These are phyloP conservation scores for Astyanax mexicanus DNA, from an alignment of 2,797 vertebrate genomes.

Conservation along the genomic window DNA sequence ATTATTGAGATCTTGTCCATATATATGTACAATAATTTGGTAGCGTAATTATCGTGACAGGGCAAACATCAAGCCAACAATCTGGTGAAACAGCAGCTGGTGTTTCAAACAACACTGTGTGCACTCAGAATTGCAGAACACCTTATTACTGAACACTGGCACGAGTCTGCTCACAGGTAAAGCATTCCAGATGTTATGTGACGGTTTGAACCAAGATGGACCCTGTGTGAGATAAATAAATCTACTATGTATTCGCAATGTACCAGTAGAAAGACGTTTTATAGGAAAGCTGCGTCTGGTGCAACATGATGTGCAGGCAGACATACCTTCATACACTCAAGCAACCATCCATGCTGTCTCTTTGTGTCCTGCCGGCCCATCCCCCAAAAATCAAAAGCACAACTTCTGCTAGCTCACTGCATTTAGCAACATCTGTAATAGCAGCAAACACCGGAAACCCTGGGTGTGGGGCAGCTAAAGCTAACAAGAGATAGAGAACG, in stretches of 20 bases:
- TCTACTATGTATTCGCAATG: too few relatives aligned
- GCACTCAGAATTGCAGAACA: too few relatives aligned
- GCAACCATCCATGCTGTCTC: constrained; percentile 19
- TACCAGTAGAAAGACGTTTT: neutral
- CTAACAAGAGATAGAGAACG: neutral
- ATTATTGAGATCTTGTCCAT: too few relatives aligned
- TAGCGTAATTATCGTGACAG: too few relatives aligned
- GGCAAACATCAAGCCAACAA: too few relatives aligned
- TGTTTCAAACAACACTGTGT: too few relatives aligned
- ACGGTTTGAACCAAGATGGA: neutral
- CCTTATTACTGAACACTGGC: neutral
- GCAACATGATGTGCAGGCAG: neutral
- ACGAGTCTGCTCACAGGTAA: neutral
- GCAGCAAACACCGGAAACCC: constrained; percentile 35
- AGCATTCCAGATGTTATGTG: constrained; percentile 14
- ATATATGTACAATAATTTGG: too few relatives aligned
- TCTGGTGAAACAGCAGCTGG: too few relatives aligned
- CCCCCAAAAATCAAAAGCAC: constrained; percentile 31
- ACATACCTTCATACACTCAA: neutral
- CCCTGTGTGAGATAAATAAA: too few relatives aligned
- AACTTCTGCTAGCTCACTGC: constrained; percentile 24
- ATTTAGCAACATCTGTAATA: constrained; percentile 32
- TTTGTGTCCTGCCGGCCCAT: constrained; percentile 35
- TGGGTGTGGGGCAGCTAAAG: neutral
- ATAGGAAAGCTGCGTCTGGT: neutral